phyloP scores from a whole-genome alignment of 2,888 invertebrate genomes.

The Halictus ligatus region DNA sequence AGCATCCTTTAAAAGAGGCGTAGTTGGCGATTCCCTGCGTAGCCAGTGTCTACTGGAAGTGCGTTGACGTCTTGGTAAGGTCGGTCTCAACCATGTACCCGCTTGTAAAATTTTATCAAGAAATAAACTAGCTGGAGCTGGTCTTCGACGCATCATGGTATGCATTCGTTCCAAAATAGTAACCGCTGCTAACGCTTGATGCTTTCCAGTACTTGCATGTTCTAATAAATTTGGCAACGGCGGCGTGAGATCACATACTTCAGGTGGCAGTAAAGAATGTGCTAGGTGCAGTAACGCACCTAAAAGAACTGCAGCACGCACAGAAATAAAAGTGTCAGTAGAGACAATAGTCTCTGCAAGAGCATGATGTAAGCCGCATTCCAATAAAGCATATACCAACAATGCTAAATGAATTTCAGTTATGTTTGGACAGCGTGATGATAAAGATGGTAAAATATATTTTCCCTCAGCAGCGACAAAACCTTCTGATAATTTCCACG shows the following conservation, averaged over 20 bases:
- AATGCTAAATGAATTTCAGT: conserved; percentile 96
- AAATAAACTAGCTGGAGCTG: conserved; percentile 93
- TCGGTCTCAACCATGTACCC: conserved; percentile 80
- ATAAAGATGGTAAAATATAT: conserved; percentile 93
- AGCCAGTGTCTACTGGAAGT: conserved; percentile 79
- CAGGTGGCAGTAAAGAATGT: conserved; percentile 93
- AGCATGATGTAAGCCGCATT: conserved; percentile 94
- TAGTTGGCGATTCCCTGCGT: conserved; percentile 79
- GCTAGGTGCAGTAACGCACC: conserved; percentile 95
- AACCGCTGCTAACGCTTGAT: conserved; percentile 93
- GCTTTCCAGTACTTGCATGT: conserved; percentile 91
- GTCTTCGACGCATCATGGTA: conserved; percentile 92
- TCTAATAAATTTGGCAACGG: conserved; percentile 93
- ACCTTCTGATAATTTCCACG: conserved; percentile 96
- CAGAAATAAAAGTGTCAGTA: conserved; percentile 95
- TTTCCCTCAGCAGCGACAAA: conserved; percentile 97
- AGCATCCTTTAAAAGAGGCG: conserved; percentile 88
- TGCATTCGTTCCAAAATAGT: conserved; percentile 92
- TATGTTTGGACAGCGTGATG: conserved; percentile 94
- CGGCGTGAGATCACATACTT: conserved; percentile 93
- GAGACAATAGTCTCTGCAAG: conserved; percentile 96
- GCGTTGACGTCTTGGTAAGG: conserved; percentile 75
- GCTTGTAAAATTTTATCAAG: conserved; percentile 90
- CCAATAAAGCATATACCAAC: conserved; percentile 94
- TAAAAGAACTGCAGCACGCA: conserved; percentile 95